Base-by-base conservation (phyloP, 2,888 invertebrate species). In the Agrilus mali region DNA sequence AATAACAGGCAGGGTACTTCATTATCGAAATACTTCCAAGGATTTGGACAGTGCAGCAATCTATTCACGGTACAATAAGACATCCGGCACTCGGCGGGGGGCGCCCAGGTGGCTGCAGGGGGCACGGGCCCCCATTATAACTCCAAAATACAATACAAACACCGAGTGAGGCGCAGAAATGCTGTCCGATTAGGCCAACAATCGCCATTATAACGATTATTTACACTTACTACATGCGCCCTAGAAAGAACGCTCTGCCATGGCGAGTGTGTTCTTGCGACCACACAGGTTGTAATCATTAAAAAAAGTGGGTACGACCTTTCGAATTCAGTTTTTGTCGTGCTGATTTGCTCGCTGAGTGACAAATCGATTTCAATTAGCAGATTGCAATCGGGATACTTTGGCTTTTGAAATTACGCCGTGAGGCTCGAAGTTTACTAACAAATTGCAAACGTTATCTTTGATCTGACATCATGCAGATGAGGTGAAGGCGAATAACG, bases 191-290 rank as follows among this genome's bases (percentile, higher is more conserved):
- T 48, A 48, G 46, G 42, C 44, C 44, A 48, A 48, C 48, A 48
- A 48, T 50, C 48, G 42, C 47, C 38, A 50, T 49, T 49, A 49
- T 50, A 45, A 43, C 41, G 47, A 50, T 50, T 50, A 49, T 49
- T 50, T 50, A 50, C 50, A 51, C 51, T 50, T 51, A 51, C 51
- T 50, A 48, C 49, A 50, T 47, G 46, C 39, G 36, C 35, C 37
- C 40, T 39, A 46, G 41, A 46, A 44, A 38, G 48, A 27, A 27
- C 27, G 8, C 27, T 27, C 27, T 36, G 40, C 33, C 31, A n/a
- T 20, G 20, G 5, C 20, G 20, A n/a, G n/a, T 20, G 20, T 20
- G 20, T 20, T 20, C 6, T 36, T 46, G 35, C 40, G 48, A 48
- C 48, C 48, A 48, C 48, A 48, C 48, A 44, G 44, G 40, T 27